Evolutionary conservation across 1,140 invertebrate genomes (phyloP), one percentile per base, ranked within the genome.

Genomic region (Meloidogyne exigua): DNA sequence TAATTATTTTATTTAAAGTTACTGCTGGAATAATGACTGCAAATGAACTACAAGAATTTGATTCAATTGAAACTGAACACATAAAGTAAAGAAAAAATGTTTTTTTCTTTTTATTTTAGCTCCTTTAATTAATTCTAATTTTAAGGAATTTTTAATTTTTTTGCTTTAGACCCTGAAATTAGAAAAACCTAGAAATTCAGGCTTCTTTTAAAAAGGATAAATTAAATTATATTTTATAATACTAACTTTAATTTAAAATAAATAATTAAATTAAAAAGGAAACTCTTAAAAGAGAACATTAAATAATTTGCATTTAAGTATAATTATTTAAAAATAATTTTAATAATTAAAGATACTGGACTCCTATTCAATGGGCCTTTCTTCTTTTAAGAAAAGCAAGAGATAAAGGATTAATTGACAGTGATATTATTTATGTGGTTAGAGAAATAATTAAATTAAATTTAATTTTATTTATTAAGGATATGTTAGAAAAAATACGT

Each of bases 291-390:
- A n/a, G n/a, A n/a, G n/a, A n/a, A n/a, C n/a, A n/a, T n/a, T n/a
- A n/a, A n/a, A n/a, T n/a, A n/a, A n/a, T n/a, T n/a, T n/a, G 12
- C 18, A 18, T 49, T 1, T 18, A 18, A 49, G 18, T 18, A 3
- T 18, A n/a, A 18, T 18, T 18, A 49, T 49, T 49, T 18, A 49
- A 49, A 18, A n/a, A 9, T 57, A n/a, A 57, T 85, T 85, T 75
- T 85, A 57, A n/a, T 11, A 49, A 7, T 9, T 9, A 57, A 57
- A 57, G 49, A n/a, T 57, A 88, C 69, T 86, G 86, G 85, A 78
- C 77, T 13, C 81, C 81, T 26, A 84, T 88, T 23, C 81, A 88
- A 36, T 86, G 84, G 84, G 72, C 79, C 4, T 86, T 87, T 67
- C 65, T 78, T 18, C 39, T 88, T 63, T 39, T 87, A 1, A 73